Conservation (phyloP, 2,888 invertebrate genomes). For the Melinaea menophilus region DNA sequence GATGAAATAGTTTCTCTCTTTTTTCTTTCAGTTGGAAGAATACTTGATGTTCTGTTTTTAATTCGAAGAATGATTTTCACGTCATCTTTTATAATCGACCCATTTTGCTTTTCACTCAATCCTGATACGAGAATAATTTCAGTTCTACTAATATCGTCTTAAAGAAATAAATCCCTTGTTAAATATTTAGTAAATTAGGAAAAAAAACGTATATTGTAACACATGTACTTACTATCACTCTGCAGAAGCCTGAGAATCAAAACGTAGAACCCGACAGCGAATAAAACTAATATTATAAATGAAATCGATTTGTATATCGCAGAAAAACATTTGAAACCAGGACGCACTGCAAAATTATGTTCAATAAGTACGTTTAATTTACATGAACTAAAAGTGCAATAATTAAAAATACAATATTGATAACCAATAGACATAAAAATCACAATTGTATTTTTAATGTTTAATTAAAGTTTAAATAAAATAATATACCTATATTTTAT, state of each 20-base stretch:
- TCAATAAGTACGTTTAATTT: too few species aligned
- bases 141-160: conserved; percentile 46
- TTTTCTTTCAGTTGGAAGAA: conserved; percentile 42
- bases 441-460: neutral
- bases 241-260: conserved; percentile 24
- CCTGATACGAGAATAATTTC: conserved; percentile 56
- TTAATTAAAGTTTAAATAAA: too few species aligned
- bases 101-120: conserved; percentile 45
- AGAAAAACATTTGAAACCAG: conserved; percentile 21
- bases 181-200: too few species aligned
- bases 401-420: too few species aligned
- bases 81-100: conserved; percentile 44
- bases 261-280: conserved; percentile 20
- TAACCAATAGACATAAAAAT: neutral
- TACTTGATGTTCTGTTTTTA: conserved; percentile 44
- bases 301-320: conserved; percentile 20
- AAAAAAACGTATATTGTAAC: neutral
- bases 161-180: conserved; percentile 24
- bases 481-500: too few species aligned
- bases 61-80: conserved; percentile 46
- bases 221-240: conserved; percentile 19
- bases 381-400: too few species aligned
- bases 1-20: conserved; percentile 33
- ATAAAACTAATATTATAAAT: conserved; percentile 16
- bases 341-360: conserved; percentile 19